These are phyloP conservation scores for Acanthosoma haemorrhoidale DNA, from an alignment of 2,888 invertebrate species.

Conservation along the genomic window DNA sequence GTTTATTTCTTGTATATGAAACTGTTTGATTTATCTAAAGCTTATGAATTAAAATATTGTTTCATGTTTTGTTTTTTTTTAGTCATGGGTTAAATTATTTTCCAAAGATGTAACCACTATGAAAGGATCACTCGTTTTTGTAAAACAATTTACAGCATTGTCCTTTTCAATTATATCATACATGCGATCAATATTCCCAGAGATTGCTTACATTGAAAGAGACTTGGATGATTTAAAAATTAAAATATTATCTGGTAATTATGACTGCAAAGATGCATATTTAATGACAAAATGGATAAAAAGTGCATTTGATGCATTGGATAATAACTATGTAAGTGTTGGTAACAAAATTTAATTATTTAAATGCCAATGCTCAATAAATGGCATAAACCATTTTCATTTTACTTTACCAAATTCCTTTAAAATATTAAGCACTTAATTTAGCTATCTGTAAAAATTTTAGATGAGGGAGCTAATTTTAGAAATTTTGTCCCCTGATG, in stretches of 20 bases:
- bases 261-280: slow-evolving; percentile 25
- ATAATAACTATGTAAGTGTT: slow-evolving; percentile 19
- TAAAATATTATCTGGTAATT: slow-evolving; percentile 16
- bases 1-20: too few relatives aligned
- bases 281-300: slow-evolving; percentile 26
- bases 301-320: slow-evolving; percentile 27
- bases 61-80: background rate
- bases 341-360: background rate
- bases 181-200: slow-evolving; percentile 25
- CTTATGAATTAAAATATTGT: background rate
- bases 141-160: slow-evolving; percentile 26
- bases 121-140: slow-evolving; percentile 13
- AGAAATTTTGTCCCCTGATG: slow-evolving; percentile 8
- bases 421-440: too few relatives aligned
- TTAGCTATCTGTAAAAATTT: background rate
- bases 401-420: background rate
- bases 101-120: background rate
- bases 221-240: slow-evolving; percentile 11
- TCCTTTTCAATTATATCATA: slow-evolving; percentile 21
- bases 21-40: too few relatives aligned
- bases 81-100: slow-evolving; percentile 12
- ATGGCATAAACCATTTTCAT: background rate
- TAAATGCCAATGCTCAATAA: background rate
- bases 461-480: slow-evolving; percentile 28
- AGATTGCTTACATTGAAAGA: slow-evolving; percentile 7